Evolutionary conservation across 2,888 invertebrate genomes (phyloP).

Genomic region (Cyclophora punctaria): DNA sequence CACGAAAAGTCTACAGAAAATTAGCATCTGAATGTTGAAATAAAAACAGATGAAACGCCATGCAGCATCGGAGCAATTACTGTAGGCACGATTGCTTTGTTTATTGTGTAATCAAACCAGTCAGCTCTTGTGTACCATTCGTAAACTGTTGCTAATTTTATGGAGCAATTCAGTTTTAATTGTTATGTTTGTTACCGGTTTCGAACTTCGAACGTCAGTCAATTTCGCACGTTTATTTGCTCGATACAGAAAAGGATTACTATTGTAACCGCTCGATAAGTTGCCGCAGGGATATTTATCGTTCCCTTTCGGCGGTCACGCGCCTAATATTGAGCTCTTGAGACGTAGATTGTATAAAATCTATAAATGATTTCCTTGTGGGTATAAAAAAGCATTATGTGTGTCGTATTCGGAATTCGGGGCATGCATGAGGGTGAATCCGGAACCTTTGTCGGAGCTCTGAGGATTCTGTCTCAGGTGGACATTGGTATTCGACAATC

Average conservation of each 20-base stretch:
- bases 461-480: conserved; percentile 34
- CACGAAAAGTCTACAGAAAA: conserved; percentile 10
- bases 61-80: conserved; percentile 12
- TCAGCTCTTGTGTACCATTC: conserved; percentile 15
- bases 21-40: conserved; percentile 11
- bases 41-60: conserved; percentile 11
- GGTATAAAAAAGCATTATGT: conserved; percentile 14
- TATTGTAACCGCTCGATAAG: neutral
- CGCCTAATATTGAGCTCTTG: conserved; percentile 2
- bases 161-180: conserved; percentile 15
- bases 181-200: conserved; percentile 10
- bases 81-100: conserved; percentile 15
- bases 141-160: conserved; percentile 21
- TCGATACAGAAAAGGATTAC: neutral
- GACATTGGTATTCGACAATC: conserved; percentile 42
- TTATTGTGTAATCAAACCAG: conserved; percentile 21
- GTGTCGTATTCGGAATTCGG: conserved; percentile 23
- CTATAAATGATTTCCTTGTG: conserved; percentile 11
- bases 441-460: conserved; percentile 25
- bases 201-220: conserved; percentile 9
- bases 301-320: neutral
- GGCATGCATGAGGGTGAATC: conserved; percentile 27
- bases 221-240: conserved; percentile 7
- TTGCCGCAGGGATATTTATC: neutral
- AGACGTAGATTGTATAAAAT: conserved; percentile 15